Conservation (phyloP, 2,113 vertebrate species). For the Speoplatyrhinus poulsoni region DNA sequence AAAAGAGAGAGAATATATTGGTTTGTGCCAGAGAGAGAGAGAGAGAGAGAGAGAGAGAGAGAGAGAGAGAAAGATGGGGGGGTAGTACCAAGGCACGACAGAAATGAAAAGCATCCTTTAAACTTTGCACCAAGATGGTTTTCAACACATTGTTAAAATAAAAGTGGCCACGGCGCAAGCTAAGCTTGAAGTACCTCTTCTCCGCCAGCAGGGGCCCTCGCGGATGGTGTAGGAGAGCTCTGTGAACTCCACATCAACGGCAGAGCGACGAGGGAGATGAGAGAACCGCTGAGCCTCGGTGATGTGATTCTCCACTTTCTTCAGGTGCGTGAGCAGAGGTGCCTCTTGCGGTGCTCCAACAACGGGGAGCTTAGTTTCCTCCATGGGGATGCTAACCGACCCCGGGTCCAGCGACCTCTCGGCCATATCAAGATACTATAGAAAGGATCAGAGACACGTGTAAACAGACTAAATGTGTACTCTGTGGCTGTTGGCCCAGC, state of each 20-base stretch:
- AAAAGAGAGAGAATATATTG: neutral
- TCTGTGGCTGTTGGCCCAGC: too few species aligned
- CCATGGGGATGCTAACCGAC: slow-evolving; percentile 86
- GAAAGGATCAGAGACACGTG: slow-evolving; percentile 15
- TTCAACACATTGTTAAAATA: slow-evolving; percentile 1
- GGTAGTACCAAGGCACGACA: slow-evolving; percentile 1
- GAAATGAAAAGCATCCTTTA: neutral
- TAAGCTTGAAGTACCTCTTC: slow-evolving; percentile 82
- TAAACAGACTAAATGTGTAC: neutral
- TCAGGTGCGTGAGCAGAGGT: slow-evolving; percentile 89
- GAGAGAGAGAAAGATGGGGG: neutral
- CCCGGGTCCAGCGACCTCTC: slow-evolving; percentile 79
- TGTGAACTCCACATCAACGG: slow-evolving; percentile 92
- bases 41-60: too few species aligned
- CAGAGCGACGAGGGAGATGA: slow-evolving; percentile 92
- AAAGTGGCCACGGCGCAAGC: slow-evolving; percentile 13
- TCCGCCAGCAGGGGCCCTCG: slow-evolving; percentile 94
- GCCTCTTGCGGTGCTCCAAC: slow-evolving; percentile 77
- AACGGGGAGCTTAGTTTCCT: slow-evolving; percentile 83
- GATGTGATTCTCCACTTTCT: slow-evolving; percentile 99
- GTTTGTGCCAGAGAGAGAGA: neutral
- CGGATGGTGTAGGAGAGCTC: slow-evolving; percentile 95
- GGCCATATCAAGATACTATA: slow-evolving; percentile 81
- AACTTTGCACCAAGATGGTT: slow-evolving; percentile 28
- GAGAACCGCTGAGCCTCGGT: slow-evolving; percentile 96